These are phyloP conservation scores for Etia nguti DNA, from an alignment of 2,113 vertebrate genomes.

Conservation along the genomic window DNA sequence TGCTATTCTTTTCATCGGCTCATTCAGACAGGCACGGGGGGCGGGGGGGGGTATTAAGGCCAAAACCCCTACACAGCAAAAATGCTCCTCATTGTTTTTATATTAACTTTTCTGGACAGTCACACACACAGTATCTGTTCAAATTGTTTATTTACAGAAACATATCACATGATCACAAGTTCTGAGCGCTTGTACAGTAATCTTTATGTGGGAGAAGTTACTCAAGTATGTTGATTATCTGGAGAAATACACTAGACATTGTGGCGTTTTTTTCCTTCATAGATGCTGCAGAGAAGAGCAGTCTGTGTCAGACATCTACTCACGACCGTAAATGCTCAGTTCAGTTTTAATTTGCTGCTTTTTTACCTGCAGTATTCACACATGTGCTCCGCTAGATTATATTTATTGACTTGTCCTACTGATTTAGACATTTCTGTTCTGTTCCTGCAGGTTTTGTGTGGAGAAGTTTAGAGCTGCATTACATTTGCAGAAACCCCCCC, in stretches of 20 bases:
- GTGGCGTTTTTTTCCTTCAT: not conserved
- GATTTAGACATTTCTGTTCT: not conserved
- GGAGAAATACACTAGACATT: not conserved
- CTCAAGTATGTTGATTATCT: not conserved
- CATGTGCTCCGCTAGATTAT: not conserved
- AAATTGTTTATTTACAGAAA: not conserved
- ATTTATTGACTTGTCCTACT: not conserved
- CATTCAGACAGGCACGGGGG: not conserved
- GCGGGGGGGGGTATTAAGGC: slow-evolving; percentile 35
- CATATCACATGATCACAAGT: not conserved
- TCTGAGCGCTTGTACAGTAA: not conserved
- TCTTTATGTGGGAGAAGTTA: not conserved
- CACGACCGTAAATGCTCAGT: not conserved
- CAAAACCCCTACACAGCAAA: not conserved
- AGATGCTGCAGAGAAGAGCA: not conserved
- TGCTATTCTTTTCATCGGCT: slow-evolving; percentile 8
- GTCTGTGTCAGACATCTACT: not conserved
- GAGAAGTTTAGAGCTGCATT: not conserved
- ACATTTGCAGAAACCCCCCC: not conserved
- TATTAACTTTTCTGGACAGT: not conserved
- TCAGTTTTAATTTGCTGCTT: not conserved
- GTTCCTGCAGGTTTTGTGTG: not conserved
- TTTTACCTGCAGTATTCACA: not conserved
- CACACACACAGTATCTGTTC: not conserved
- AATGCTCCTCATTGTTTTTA: not conserved